phyloP scores from a whole-genome alignment of 2,113 vertebrate species.

The Bothrops jararaca region DNA sequence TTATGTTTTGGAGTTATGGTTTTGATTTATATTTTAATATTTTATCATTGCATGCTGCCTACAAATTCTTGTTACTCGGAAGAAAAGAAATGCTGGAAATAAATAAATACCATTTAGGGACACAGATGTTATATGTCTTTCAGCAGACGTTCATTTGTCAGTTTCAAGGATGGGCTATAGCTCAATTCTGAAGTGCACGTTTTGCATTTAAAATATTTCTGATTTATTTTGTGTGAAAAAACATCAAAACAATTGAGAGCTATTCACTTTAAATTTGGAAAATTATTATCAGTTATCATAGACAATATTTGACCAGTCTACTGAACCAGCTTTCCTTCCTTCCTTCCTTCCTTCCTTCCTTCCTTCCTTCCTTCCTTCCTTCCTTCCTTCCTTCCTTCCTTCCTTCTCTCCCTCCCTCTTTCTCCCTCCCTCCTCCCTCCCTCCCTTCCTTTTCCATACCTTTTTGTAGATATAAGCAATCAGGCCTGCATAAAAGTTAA shows the following conservation, averaged over 20 bases:
- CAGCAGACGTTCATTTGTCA: not conserved
- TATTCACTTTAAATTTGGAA: not conserved
- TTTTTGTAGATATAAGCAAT: not conserved
- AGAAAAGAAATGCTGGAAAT: not conserved
- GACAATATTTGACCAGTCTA: not conserved
- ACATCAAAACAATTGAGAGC: not conserved
- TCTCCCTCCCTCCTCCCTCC: not conserved
- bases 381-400: not conserved
- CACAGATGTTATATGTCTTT: not conserved
- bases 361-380: not conserved
- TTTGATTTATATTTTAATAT: constrained; percentile 3
- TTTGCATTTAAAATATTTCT: not conserved
- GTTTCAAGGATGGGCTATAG: not conserved
- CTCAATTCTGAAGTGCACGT: not conserved
- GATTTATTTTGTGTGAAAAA: not conserved
- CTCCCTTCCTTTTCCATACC: not conserved
- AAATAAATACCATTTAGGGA: not conserved
- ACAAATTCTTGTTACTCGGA: not conserved
- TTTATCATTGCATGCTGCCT: not conserved
- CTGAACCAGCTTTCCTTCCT: not conserved
- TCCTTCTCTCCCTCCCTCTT: not conserved
- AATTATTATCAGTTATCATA: not conserved
- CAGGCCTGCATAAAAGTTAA: too few relatives aligned
- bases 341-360: not conserved
- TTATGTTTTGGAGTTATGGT: not conserved